These are phyloP conservation scores for Gambelia wislizenii DNA, from an alignment of 2,797 vertebrate genomes.

Conservation along the genomic window DNA sequence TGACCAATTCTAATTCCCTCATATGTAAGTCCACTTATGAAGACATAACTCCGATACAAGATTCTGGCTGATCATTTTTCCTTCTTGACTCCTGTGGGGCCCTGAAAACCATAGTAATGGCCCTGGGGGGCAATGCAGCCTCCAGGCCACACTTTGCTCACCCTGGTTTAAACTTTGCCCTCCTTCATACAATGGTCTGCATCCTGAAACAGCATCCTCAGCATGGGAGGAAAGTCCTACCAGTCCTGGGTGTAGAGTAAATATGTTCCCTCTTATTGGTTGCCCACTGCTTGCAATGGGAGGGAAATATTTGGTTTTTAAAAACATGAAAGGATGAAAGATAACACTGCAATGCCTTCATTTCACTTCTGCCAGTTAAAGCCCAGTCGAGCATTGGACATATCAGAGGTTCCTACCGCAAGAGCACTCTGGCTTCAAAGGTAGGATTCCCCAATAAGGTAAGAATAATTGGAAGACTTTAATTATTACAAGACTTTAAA, in stretches of 20 bases:
- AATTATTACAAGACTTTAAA: background rate
- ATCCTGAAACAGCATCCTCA: background rate
- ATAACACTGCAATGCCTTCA: background rate
- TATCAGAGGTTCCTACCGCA: background rate
- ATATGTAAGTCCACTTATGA: no score
- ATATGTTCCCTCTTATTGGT: background rate
- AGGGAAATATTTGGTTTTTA: background rate
- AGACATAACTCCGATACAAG: no score
- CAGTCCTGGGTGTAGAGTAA: background rate
- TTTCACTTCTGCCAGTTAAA: background rate
- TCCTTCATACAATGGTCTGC: no score
- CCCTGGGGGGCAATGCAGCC: no score
- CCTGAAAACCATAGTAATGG: no score
- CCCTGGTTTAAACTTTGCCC: no score
- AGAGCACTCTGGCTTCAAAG: background rate
- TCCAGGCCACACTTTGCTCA: no score
- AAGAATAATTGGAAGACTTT: background rate
- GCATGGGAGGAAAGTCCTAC: no score
- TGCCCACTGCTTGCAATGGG: background rate
- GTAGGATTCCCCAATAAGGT: background rate
- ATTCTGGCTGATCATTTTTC: no score
- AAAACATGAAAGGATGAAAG: background rate
- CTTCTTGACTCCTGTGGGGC: no score
- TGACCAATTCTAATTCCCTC: no score
- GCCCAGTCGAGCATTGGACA: background rate